Base-by-base conservation (phyloP, 2,113 vertebrate species). In the Pollachius pollachius region DNA sequence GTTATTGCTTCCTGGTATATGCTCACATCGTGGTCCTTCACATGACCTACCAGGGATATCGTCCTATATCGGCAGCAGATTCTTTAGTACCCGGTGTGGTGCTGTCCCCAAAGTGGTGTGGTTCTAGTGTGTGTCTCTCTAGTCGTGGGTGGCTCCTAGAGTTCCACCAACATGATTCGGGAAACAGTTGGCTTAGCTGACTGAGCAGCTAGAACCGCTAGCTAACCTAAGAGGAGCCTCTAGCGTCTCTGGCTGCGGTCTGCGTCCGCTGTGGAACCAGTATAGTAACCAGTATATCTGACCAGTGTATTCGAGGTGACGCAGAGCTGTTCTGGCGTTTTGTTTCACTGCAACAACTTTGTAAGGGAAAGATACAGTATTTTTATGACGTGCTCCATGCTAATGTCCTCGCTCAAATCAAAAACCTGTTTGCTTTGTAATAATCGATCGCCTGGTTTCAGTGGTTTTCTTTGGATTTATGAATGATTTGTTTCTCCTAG, bases 211-310 rank as follows among this genome's bases (percentile, higher is more conserved):
- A 9, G 41, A 48, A 2, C 9, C 41, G 41, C 41, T 48, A 48
- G 41, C 41, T 48, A 48, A 48, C 41, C 41, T 48, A 48, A 48
- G 41, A 48, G 12, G 41, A 48, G 41, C 41, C 2, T 9, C 4
- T 48, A 48, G 8, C 41, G 41, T 48, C 61, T 83, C 72, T 75
- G 57, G 77, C 77, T 73, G 70, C 79, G 83, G 78, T 86, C 78
- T 82, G 78, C 81, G 81, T 87, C 77, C 85, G 84, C 79, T 81
- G 87, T 82, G 83, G 83, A 76, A 81, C 87, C 81, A 81, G 34
- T 80, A 85, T 85, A 74, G 85, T 82, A 75, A 72, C 30, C 30
- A 30, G 30, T 30, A 6, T 30, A 30, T 23, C 21, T 23, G 21
- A 23, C 21, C 5, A 41, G 37, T 48, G 41, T 48, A 9, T 48